These are phyloP conservation scores for Seriola rivoliana DNA, from an alignment of 2,113 vertebrate species.

Conservation along the genomic window DNA sequence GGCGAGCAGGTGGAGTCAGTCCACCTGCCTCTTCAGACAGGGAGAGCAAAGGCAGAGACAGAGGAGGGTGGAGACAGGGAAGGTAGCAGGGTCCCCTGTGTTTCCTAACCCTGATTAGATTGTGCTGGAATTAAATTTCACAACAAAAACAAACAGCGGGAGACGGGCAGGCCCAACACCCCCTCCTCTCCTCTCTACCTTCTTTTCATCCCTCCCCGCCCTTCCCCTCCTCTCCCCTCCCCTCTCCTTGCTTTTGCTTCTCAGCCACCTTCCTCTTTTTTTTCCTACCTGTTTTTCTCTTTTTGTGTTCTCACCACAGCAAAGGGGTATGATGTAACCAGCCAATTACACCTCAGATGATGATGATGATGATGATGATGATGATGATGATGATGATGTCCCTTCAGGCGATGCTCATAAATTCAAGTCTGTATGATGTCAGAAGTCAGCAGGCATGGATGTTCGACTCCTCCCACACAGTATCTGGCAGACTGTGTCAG, in stretches of 20 bases:
- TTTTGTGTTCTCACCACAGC: constrained; percentile 12
- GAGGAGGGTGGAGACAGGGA: constrained; percentile 17
- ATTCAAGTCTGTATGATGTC: constrained; percentile 15
- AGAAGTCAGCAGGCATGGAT: constrained; percentile 6
- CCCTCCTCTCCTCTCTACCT: not conserved
- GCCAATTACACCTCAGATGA: constrained; percentile 27
- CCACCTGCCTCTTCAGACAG: constrained; percentile 57
- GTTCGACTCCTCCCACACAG: not conserved
- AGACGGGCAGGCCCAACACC: constrained; percentile 8
- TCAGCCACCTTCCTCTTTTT: not conserved
- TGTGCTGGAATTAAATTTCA: constrained; percentile 63
- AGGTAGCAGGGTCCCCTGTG: constrained; percentile 45
- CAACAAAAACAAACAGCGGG: constrained; percentile 66
- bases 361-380: not conserved
- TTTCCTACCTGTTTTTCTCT: not conserved
- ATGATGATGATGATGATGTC: constrained; percentile 9
- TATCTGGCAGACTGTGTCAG: not conserved
- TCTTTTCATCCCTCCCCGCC: constrained; percentile 19
- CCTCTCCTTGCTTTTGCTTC: not conserved
- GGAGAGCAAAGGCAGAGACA: constrained; percentile 20
- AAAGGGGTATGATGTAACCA: constrained; percentile 23
- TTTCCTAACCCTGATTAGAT: constrained; percentile 58
- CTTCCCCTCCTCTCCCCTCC: constrained; percentile 1
- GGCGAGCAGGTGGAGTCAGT: constrained; percentile 5
- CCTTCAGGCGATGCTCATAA: constrained; percentile 13